phyloP scores from a whole-genome alignment of 2,113 vertebrate species.

The Terrapene triunguis region DNA sequence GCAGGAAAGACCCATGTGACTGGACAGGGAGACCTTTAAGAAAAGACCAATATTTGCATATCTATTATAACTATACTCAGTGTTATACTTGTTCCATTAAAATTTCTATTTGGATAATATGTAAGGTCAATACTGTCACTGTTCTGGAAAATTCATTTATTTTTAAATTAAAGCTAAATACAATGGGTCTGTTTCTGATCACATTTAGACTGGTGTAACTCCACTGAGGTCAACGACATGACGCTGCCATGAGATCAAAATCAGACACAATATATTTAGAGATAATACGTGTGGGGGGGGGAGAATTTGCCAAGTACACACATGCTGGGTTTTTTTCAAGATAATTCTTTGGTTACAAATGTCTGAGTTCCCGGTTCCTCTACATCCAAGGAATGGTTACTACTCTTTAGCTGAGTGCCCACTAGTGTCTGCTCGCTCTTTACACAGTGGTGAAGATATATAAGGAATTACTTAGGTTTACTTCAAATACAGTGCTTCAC shows the following conservation, averaged over 20 bases:
- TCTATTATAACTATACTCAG: slow-evolving; percentile 85
- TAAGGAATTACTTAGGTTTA: slow-evolving; percentile 26
- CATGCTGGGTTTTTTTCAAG: neutral
- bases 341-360: slow-evolving; percentile 47
- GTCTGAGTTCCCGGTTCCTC: slow-evolving; percentile 25
- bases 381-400: neutral
- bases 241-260: slow-evolving; percentile 8
- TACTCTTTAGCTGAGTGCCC: slow-evolving; percentile 59
- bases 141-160: slow-evolving; percentile 86
- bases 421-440: slow-evolving; percentile 59
- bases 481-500: neutral
- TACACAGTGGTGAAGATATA: slow-evolving; percentile 23
- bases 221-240: neutral
- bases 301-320: slow-evolving; percentile 59
- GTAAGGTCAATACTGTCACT: slow-evolving; percentile 87
- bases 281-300: neutral
- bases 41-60: slow-evolving; percentile 91
- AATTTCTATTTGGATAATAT: slow-evolving; percentile 87
- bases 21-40: slow-evolving; percentile 85
- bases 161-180: slow-evolving; percentile 84
- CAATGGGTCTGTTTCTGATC: slow-evolving; percentile 71
- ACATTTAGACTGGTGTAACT: slow-evolving; percentile 60
- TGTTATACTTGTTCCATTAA: slow-evolving; percentile 87
- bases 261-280: slow-evolving; percentile 10
- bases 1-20: slow-evolving; percentile 78